Base-by-base conservation (phyloP, 2,113 vertebrate species). In the Lucifuga dentata region DNA sequence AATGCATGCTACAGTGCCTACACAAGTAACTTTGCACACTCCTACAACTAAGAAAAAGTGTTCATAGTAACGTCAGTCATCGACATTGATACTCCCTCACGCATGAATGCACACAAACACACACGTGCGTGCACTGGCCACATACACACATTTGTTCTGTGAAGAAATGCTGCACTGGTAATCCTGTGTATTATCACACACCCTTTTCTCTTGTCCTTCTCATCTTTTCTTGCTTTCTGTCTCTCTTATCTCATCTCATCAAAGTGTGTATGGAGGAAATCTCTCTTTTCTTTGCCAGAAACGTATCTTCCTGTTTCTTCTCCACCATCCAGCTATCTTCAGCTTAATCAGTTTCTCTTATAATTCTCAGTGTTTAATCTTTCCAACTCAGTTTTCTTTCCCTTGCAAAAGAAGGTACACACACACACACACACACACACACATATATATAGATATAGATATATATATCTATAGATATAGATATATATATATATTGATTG, bases 161-260 rank as follows among this genome's bases (percentile, higher is more conserved):
- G 63, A 48, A 12, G 67, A 66, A 68, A 24, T 19, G 61, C 73
- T 71, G 68, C 48, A 73, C 67, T 75, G 76, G 71, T 78, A 78
- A 70, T 78, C 71, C 51, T 46, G 65, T 50, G 71, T 68, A 67
- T 68, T 55, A 20, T 59, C 46, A 10, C 65, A 20, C 69, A 29
- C 55, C 55, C 63, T 72, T 73, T 46, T 50, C 19, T 65, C 62
- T 62, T 33, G 24, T 43, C 68, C 32, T 38, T 15, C 67, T 43
- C 60, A 59, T 58, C 59, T 53, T 73, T 46, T 50, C 20, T 70
- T 51, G 50, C 61, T 62, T 55, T 72, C 38, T 41, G 59, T 69
- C 57, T 19, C 57, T 75, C 69, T 74, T 26, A 81, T 79, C 73
- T 78, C 32, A 74, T 80, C 69, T 85, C 55, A 78, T 81, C 74